Conservation (phyloP, 2,113 vertebrate species). For the Oreocharis arfaki region DNA sequence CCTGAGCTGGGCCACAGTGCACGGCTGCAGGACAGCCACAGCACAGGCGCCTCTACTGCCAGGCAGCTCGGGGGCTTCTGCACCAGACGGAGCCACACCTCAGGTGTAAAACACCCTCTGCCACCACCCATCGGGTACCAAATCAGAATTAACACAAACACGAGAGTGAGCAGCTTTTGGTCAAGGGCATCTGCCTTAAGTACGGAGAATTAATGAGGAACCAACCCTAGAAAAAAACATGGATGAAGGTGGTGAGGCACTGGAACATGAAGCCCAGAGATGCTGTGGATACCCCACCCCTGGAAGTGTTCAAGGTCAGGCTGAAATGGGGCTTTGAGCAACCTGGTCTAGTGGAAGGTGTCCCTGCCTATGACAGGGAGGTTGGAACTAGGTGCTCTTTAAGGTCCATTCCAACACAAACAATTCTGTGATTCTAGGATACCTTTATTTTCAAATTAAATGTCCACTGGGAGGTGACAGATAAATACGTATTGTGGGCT, state of each 20-base stretch:
- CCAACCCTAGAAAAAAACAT: not conserved
- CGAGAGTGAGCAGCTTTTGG: not conserved
- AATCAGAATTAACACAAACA: not conserved
- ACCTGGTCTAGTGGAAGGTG: not conserved
- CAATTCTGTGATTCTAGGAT: not conserved
- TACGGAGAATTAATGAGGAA: not conserved
- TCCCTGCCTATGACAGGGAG: not conserved
- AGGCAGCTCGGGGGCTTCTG: not conserved
- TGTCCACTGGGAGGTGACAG: not conserved
- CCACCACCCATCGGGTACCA: fast-evolving
- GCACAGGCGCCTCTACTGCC: not conserved
- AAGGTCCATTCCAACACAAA: not conserved
- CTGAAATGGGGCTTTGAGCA: not conserved
- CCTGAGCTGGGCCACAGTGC: fast-evolving
- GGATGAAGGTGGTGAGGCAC: not conserved
- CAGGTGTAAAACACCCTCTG: not conserved
- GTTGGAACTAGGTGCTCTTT: not conserved
- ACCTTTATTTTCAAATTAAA: not conserved
- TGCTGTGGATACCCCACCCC: not conserved
- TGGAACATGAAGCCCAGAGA: not conserved
- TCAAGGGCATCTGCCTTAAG: not conserved
- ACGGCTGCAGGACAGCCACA: fast-evolving
- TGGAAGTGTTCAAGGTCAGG: not conserved
- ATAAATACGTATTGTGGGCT: not conserved
- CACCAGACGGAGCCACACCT: fast-evolving